These are phyloP conservation scores for Phalangium opilio DNA, from an alignment of 2,888 invertebrate species.

Conservation along the genomic window DNA sequence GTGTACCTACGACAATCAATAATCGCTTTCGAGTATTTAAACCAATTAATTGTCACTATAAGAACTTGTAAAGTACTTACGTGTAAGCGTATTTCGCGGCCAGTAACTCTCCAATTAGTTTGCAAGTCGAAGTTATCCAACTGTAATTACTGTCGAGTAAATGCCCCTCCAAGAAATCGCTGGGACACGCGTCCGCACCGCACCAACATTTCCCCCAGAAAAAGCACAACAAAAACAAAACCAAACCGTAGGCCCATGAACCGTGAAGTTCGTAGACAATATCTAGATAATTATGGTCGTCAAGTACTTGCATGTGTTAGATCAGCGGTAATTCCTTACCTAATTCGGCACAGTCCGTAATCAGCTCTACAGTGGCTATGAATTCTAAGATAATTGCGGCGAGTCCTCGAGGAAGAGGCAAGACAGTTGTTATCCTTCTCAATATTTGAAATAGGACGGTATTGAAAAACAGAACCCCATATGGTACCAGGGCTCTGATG, in stretches of 20 bases:
- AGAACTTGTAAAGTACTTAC: no score
- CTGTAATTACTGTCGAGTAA: background rate
- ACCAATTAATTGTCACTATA: no score
- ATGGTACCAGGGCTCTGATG: slow-evolving; percentile 12
- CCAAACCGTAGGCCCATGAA: slow-evolving; percentile 58
- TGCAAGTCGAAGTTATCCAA: no score
- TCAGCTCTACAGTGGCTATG: slow-evolving; percentile 68
- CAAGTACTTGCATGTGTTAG: no score
- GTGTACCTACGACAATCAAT: no score
- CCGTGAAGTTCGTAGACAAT: slow-evolving; percentile 38
- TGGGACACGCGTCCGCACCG: slow-evolving; percentile 71
- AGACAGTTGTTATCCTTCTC: slow-evolving; percentile 10
- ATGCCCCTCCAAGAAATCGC: slow-evolving; percentile 53
- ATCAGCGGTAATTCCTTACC: no score
- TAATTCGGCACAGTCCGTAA: slow-evolving; percentile 71
- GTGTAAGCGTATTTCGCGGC: no score
- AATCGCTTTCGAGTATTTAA: no score
- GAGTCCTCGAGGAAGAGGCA: slow-evolving; percentile 34
- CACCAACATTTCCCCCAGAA: slow-evolving; percentile 77
- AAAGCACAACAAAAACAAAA: slow-evolving; percentile 58
- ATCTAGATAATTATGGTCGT: no score
- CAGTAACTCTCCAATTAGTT: no score
- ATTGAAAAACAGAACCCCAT: slow-evolving; percentile 17
- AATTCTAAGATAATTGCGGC: slow-evolving; percentile 44
- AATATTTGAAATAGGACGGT: slow-evolving; percentile 16